Base-by-base conservation (phyloP, 2,888 invertebrate species). In the Drosophila percnosoma region DNA sequence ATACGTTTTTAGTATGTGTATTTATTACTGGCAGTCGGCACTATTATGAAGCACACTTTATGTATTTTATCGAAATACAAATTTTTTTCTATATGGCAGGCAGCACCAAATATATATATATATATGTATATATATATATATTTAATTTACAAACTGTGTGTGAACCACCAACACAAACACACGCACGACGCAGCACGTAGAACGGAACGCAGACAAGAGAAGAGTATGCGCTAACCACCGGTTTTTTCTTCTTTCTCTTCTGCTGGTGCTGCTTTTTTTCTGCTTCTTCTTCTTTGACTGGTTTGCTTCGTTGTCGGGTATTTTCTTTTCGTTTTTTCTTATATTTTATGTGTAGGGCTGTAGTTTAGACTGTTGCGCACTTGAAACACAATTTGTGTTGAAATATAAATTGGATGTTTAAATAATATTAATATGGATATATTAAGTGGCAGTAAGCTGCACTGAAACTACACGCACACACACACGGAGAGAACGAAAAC, bases 151-250 rank as follows among this genome's bases (percentile, higher is more conserved):
- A 74, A 86, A 79, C 63, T 76, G 81, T 67, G 64, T 73, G 81
- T 67, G 64, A 61, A 84, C 73, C 87, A 83, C 82, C 74, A 86
- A 87, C 78, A 85, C 79, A 82, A 88, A 87, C 78, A 85, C 78
- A 84, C 76, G 57, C 75, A 87, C 83, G 74, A 65, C 67, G 69
- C 66, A 79, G 60, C 72, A 87, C 83, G 74, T 67, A 69, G 70
- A 68, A 79, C 73, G 74, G 65, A 78, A 71, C 65, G 69, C 78
- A 78, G 57, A 86, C 80, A 83, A 79, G 73, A 78, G 78, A 82
- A 80, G 72, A 79, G 78, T 77, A 77, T 77, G 73, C 76, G 79
- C 73, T 77, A 88, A 91, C 92, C 91, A 91, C 91, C 91, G 91
- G 91, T 91, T 91, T 91, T 85, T 87, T 75, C 57, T 80, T 69